Evolutionary conservation across 2,797 vertebrate species (phyloP).

Genomic region (Neosilurus mollespiculum): DNA sequence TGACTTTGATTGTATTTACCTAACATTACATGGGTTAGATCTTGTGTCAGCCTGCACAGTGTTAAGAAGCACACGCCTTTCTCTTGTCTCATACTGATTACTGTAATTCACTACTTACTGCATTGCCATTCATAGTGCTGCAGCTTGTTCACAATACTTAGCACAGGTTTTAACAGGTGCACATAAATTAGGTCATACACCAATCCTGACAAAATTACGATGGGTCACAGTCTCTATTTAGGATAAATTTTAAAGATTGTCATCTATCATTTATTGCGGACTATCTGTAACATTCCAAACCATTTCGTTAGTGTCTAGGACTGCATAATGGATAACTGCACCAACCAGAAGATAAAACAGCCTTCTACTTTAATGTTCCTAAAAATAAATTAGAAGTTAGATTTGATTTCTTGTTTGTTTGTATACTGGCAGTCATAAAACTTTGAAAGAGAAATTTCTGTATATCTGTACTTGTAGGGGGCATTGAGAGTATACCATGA

Average conservation of each 20-base stretch:
- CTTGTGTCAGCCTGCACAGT: not conserved
- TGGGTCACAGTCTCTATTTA: not conserved
- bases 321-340: not conserved
- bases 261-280: not conserved
- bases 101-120: conserved; percentile 1
- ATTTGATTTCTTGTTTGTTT: no score
- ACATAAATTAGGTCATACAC: not conserved
- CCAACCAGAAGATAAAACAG: not conserved
- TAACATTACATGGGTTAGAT: not conserved
- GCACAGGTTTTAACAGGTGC: not conserved
- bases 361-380: not conserved
- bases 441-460: no score
- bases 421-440: no score
- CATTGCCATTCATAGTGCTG: not conserved
- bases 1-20: not conserved
- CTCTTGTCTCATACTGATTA: not conserved
- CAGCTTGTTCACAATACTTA: not conserved
- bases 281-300: not conserved
- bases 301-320: not conserved
- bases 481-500: no score
- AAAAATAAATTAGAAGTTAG: not conserved
- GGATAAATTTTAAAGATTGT: not conserved
- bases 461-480: no score
- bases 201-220: not conserved
- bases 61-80: conserved; percentile 1